Conservation (phyloP, 1,140 invertebrate species). For the Trachymyrmex cornetzi region DNA sequence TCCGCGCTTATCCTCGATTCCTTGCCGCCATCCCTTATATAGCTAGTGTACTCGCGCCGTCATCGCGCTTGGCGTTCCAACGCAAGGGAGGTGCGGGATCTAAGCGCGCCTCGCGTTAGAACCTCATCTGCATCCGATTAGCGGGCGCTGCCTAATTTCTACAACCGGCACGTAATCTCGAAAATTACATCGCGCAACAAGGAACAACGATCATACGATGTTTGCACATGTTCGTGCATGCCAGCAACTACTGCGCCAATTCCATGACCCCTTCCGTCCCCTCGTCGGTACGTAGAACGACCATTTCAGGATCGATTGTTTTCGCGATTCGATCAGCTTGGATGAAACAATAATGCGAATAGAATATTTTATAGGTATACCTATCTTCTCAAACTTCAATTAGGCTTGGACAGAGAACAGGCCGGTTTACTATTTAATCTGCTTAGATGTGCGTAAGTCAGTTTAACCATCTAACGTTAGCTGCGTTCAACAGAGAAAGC, state of each 20-base stretch:
- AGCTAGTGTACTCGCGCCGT: neutral
- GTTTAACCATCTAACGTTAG: neutral
- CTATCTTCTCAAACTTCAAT: neutral
- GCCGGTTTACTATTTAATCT: conserved; percentile 15
- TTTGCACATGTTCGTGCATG: conserved; percentile 17
- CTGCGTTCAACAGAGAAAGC: too few relatives aligned
- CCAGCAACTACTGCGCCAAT: neutral
- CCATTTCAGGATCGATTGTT: neutral
- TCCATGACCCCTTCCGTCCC: neutral
- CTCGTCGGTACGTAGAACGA: neutral
- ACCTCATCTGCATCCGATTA: conserved; percentile 63
- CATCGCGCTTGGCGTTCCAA: neutral
- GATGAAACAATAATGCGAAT: neutral
- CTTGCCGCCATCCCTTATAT: neutral
- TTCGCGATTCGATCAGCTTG: neutral
- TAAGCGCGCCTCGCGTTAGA: conserved; percentile 26
- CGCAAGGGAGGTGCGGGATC: neutral
- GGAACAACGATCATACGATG: neutral
- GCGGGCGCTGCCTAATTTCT: conserved; percentile 38
- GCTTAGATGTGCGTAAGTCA: neutral
- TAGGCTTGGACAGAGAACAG: neutral
- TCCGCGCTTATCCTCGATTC: conserved; percentile 6
- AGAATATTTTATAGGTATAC: conserved; percentile 23
- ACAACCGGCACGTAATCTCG: conserved; percentile 41
- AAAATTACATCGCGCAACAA: conserved; percentile 44